Evolutionary conservation across 2,888 invertebrate genomes (phyloP).

Genomic region (Tetheella fluctuosa): DNA sequence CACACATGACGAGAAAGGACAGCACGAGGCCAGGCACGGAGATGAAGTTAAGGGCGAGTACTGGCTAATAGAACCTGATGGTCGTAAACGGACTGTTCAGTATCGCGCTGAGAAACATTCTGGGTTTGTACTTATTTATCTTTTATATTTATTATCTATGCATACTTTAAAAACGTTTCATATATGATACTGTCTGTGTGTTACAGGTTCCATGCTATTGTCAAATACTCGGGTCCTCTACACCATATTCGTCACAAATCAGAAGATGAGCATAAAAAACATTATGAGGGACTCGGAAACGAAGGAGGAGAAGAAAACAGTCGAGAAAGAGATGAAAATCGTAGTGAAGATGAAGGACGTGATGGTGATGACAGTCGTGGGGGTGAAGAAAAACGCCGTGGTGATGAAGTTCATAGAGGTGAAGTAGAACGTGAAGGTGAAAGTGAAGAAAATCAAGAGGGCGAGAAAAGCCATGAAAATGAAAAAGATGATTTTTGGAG

Average conservation of each 20-base stretch:
- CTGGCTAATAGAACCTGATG: constrained; percentile 81
- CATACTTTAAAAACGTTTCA: background rate
- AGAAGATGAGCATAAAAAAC: constrained; percentile 16
- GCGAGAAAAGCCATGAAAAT: background rate
- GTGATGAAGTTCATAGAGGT: background rate
- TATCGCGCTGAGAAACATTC: constrained; percentile 80
- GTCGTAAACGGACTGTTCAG: constrained; percentile 77
- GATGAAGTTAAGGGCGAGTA: constrained; percentile 80
- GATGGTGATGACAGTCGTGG: constrained; percentile 17
- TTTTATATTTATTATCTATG: background rate
- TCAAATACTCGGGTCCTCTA: constrained; percentile 42
- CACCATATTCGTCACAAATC: constrained; percentile 34
- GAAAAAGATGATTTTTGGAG: constrained; percentile 4
- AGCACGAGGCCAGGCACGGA: constrained; percentile 77
- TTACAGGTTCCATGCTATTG: constrained; percentile 44
- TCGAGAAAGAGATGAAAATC: constrained; percentile 3
- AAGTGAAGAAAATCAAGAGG: constrained; percentile 4
- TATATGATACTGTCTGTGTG: background rate
- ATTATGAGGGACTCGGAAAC: constrained; percentile 10
- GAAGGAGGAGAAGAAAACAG: constrained; percentile 17
- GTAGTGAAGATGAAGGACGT: constrained; percentile 15
- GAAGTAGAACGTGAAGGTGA: background rate
- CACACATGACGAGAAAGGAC: constrained; percentile 82
- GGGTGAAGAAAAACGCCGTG: constrained; percentile 16
- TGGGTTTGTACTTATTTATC: constrained; percentile 58